Conservation (phyloP, 2,113 vertebrate species). For the Oncorhynchus clarkii region DNA sequence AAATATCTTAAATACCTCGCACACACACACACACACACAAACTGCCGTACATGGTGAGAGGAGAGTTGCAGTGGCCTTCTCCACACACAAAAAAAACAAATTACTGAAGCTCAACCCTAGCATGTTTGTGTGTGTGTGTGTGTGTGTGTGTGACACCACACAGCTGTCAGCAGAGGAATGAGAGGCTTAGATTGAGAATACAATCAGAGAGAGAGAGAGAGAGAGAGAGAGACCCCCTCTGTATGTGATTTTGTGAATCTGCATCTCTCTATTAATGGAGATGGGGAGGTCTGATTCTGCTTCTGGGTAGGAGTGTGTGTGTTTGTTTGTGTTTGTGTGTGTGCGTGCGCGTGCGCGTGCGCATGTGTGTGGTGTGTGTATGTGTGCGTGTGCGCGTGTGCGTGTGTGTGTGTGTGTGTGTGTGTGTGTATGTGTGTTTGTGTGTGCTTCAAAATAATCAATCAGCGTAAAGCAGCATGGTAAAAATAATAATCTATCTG, state of each 20-base stretch:
- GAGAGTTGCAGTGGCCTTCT: too few relatives aligned
- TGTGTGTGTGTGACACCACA: conserved; percentile 8
- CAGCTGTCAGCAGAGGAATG: conserved; percentile 46
- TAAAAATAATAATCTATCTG: conserved; percentile 27
- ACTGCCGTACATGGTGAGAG: too few relatives aligned
- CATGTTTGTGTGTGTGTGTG: too few relatives aligned
- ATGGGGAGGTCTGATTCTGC: conserved; percentile 25
- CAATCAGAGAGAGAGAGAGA: conserved; percentile 36
- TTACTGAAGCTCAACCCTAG: too few relatives aligned
- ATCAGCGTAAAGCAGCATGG: neutral
- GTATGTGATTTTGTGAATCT: conserved; percentile 23
- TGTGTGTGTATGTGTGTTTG: conserved; percentile 9
- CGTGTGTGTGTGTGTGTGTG: neutral
- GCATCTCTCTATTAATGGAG: conserved; percentile 48
- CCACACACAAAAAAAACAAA: too few relatives aligned
- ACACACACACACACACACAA: conserved; percentile 7
- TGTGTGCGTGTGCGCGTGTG: neutral
- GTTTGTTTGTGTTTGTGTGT: conserved; percentile 11
- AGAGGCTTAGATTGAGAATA: conserved; percentile 27
- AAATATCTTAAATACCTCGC: conserved; percentile 1
- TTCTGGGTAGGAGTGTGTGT: neutral
- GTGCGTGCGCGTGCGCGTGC: conserved; percentile 6
- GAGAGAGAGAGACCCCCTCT: conserved; percentile 6
- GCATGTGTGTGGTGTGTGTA: neutral
- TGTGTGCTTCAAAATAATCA: conserved; percentile 10